Conservation (phyloP, 2,888 invertebrate species). For the Leptogaster cylindrica region DNA sequence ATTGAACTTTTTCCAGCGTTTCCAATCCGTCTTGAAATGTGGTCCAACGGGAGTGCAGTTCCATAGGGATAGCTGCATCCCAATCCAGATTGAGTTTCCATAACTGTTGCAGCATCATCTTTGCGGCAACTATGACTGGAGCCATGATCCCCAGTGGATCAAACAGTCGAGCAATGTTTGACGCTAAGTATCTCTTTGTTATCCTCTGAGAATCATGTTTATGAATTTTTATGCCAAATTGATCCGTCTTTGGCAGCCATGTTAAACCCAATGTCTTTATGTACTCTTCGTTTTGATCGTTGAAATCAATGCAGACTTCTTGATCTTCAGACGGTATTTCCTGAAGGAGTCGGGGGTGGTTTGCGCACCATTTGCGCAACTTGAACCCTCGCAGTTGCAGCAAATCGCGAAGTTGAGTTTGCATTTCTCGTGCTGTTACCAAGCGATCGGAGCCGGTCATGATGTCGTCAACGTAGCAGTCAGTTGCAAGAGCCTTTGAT, state of each 20-base stretch:
- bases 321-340: not conserved
- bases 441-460: conserved; percentile 40
- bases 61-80: not conserved
- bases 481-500: conserved; percentile 14
- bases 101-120: conserved; percentile 44
- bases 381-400: conserved; percentile 38
- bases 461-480: conserved; percentile 48
- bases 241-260: conserved; percentile 40
- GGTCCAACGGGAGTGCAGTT: not conserved
- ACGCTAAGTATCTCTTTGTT: conserved; percentile 37
- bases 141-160: conserved; percentile 43
- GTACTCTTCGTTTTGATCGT: not conserved
- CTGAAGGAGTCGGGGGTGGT: conserved; percentile 27
- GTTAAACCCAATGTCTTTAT: conserved; percentile 35
- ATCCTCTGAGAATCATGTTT: conserved; percentile 6
- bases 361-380: conserved; percentile 38
- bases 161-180: conserved; percentile 41
- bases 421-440: conserved; percentile 29
- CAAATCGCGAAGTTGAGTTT: conserved; percentile 26
- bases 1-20: too few species aligned
- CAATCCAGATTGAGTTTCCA: conserved; percentile 32
- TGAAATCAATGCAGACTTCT: not conserved
- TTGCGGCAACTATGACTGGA: conserved; percentile 42
- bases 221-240: conserved; percentile 18
- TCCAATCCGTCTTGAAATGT: not conserved